Percentiles rank a stretch among this genome's conserved stretches.
These are phyloP conservation scores for Spinus olivaceus DNA, from an alignment of 2,797 vertebrate genomes.

Conservation along the genomic window DNA sequence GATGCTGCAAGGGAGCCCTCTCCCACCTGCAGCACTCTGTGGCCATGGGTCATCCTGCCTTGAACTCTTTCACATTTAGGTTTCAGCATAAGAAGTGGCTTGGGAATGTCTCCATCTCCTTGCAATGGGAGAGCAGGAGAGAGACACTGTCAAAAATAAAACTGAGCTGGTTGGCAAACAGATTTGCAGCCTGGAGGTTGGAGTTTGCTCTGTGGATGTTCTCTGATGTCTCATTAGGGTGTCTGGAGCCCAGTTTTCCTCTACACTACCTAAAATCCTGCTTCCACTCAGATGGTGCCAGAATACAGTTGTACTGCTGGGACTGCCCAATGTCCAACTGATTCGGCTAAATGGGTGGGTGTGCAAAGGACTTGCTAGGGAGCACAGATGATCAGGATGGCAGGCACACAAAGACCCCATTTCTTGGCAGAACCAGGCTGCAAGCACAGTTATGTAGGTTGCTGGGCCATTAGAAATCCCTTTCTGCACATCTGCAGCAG, in stretches of 20 bases:
- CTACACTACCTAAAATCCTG: background rate
- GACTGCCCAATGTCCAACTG: background rate
- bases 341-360: background rate
- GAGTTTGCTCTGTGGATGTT: background rate
- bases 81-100: background rate
- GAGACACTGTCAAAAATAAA: background rate
- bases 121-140: background rate
- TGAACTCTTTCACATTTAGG: background rate
- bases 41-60: background rate
- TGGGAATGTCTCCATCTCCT: background rate
- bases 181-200: background rate
- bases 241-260: background rate
- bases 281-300: background rate
- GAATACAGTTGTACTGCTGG: background rate
- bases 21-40: background rate
- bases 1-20: background rate
- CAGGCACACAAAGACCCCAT: background rate
- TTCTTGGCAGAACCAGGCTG: background rate
- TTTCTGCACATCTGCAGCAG: background rate
- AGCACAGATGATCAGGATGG: background rate
- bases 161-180: background rate
- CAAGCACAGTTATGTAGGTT: fast-evolving
- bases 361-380: background rate
- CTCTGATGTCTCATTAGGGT: background rate
- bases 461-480: background rate